A percentile compares a stretch with the other conserved stretches of the same genome.
Conservation (phyloP, 2,113 vertebrate species). For the Peucedramus taeniatus region DNA sequence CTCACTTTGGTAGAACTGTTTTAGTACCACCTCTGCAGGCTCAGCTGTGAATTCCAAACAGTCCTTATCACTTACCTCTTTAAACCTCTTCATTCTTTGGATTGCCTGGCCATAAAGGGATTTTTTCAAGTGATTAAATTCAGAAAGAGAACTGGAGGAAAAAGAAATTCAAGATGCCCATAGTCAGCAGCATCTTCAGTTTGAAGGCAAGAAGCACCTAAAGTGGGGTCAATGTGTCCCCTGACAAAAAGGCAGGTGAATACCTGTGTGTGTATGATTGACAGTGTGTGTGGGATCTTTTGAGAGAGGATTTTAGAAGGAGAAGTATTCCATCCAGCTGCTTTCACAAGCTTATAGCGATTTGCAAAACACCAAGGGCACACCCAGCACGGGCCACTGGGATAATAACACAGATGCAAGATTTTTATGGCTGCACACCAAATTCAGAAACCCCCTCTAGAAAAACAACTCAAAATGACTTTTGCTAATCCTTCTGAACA, state of each 20-base stretch:
- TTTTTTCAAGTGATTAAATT: neutral
- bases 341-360: neutral
- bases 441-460: slow-evolving; percentile 21
- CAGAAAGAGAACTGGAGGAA: neutral
- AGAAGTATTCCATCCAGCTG: neutral
- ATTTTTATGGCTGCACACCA: neutral
- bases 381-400: neutral
- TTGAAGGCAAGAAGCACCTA: neutral
- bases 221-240: neutral
- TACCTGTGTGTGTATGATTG: neutral
- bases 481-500: slow-evolving; percentile 38
- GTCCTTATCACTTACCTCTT: neutral
- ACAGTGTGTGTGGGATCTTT: neutral
- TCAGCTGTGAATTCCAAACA: neutral
- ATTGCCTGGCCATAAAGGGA: neutral
- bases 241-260: neutral
- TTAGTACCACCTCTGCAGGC: neutral
- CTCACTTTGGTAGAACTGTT: neutral
- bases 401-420: slow-evolving; percentile 4
- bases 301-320: neutral
- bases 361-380: neutral
- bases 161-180: neutral
- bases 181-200: neutral
- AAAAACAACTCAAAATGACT: slow-evolving; percentile 21
- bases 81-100: neutral